phyloP scores from a whole-genome alignment of 1,140 invertebrate genomes.

The Sarcophaga bullata region DNA sequence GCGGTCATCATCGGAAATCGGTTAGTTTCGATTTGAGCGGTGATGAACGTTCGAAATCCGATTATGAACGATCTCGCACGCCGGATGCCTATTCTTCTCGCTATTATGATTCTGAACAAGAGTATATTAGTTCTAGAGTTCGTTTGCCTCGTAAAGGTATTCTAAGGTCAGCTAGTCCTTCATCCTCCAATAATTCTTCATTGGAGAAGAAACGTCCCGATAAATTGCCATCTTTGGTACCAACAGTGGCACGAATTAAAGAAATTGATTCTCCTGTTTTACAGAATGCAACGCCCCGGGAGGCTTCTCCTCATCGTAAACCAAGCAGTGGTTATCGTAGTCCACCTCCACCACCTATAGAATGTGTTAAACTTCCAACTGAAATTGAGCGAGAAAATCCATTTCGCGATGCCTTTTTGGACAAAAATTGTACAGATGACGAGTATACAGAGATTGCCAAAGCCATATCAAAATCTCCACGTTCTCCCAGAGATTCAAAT shows the following conservation, averaged over 20 bases:
- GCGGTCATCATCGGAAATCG: conserved; percentile 59
- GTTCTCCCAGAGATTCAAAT: conserved; percentile 52
- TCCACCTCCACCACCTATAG: conserved; percentile 42
- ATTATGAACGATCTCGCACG: conserved; percentile 60
- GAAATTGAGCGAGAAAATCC: conserved; percentile 64
- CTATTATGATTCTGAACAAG: conserved; percentile 63
- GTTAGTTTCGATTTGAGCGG: conserved; percentile 65
- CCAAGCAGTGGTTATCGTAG: conserved; percentile 42
- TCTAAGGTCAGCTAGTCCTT: conserved; percentile 58
- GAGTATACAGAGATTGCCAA: conserved; percentile 60
- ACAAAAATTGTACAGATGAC: conserved; percentile 46
- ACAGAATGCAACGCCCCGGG: conserved; percentile 52
- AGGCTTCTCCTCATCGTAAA: conserved; percentile 51
- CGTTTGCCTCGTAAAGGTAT: conserved; percentile 61
- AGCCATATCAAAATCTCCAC: conserved; percentile 55
- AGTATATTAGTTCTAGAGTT: conserved; percentile 47
- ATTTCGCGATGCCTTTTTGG: conserved; percentile 51
- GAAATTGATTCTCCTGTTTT: conserved; percentile 58
- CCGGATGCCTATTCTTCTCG: conserved; percentile 52
- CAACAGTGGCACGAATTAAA: conserved; percentile 57
- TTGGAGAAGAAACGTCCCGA: conserved; percentile 52
- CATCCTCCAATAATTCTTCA: conserved; percentile 53
- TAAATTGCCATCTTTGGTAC: conserved; percentile 52
- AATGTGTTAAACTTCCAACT: conserved; percentile 30
- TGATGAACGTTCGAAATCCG: conserved; percentile 61